Percentiles rank a stretch among this genome's conserved stretches.
Evolutionary conservation across 2,888 invertebrate genomes (phyloP).

Genomic region (Sceliomorpha sp.): DNA sequence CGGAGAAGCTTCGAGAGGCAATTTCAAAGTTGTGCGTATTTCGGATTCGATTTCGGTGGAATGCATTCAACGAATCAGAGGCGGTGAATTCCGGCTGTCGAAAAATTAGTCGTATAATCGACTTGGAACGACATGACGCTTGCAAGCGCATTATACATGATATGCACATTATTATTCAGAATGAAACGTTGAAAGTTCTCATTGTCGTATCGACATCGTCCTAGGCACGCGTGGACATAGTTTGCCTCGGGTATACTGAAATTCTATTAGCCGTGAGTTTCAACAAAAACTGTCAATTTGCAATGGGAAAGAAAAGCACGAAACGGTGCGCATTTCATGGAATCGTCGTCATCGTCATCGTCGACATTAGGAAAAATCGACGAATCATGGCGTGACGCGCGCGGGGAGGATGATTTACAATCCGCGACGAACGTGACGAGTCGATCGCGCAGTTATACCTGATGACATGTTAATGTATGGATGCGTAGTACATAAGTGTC

Average conservation of each 20-base stretch:
- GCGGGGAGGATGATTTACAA: conserved; percentile 68
- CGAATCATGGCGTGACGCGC: conserved; percentile 37
- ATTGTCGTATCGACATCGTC: conserved; percentile 18
- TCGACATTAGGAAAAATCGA: not conserved
- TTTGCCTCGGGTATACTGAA: conserved; percentile 8
- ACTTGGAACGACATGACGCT: conserved; percentile 2
- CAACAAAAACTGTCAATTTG: conserved; percentile 18
- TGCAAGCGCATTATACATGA: not conserved
- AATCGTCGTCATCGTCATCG: not conserved
- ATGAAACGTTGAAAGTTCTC: conserved; percentile 32
- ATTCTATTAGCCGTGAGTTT: conserved; percentile 18
- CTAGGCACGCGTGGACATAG: not conserved
- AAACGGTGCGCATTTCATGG: conserved; percentile 26
- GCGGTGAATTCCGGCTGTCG: too few species aligned
- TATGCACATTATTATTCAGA: conserved; percentile 36
- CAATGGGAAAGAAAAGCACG: conserved; percentile 7
- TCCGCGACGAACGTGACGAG: conserved; percentile 29
- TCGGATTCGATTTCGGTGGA: too few species aligned
- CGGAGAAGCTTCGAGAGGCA: too few species aligned
- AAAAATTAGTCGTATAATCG: conserved; percentile 2
- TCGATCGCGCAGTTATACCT: conserved; percentile 57
- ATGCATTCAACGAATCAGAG: too few species aligned
- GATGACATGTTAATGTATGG: conserved; percentile 76
- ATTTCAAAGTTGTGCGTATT: too few species aligned
- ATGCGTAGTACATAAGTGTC: conserved; percentile 67